Evolutionary conservation across 2,797 vertebrate genomes (phyloP), one percentile per base, ranked within the genome.

Genomic region (Galaxias olidus): DNA sequence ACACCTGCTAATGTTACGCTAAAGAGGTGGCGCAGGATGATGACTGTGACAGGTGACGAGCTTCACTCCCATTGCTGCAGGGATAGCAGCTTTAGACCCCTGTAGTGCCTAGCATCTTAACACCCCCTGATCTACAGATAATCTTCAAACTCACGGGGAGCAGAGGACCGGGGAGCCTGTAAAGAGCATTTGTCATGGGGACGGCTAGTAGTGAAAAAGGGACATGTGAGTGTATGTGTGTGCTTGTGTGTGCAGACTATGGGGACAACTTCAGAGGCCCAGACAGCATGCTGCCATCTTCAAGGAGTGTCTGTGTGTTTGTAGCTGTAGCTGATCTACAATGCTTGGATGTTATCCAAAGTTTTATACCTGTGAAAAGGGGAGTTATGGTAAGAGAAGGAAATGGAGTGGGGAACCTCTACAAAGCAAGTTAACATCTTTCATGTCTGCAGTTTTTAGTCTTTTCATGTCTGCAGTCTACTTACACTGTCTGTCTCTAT

Each of bases 261-360:
- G 50, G 8, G 50, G 10, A 12, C 30, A 30, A 41, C 53, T 55
- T 55, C 53, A 55, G 53, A 55, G 42, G 10, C 10, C 10, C 58
- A n/a, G 44, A 20, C 44, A 30, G 44, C 41, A 55, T 12, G 11
- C 20, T 40, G 30, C 30, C 46, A 30, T 45, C 63, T 43, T 64
- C 47, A 68, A 61, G 47, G 46, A 30, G 46, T 19, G 41, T 69
- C 45, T 60, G n/a, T 40, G 30, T 50, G 8, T 63, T 66, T 63
- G 48, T 63, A 63, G 51, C 44, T 15, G 18, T 41, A 10, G 56
- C 51, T 13, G 19, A 43, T 53, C 44, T 64, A 51, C 49, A 61
- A 20, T n/a, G 41, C 15, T 55, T n/a, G n/a, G n/a, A n/a, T n/a
- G n/a, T n/a, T n/a, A n/a, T n/a, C n/a, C n/a, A n/a, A n/a, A n/a